phyloP scores from a whole-genome alignment of 37 sponge, comb jelly and placozoan genomes.

The Bolinopsis microptera region DNA sequence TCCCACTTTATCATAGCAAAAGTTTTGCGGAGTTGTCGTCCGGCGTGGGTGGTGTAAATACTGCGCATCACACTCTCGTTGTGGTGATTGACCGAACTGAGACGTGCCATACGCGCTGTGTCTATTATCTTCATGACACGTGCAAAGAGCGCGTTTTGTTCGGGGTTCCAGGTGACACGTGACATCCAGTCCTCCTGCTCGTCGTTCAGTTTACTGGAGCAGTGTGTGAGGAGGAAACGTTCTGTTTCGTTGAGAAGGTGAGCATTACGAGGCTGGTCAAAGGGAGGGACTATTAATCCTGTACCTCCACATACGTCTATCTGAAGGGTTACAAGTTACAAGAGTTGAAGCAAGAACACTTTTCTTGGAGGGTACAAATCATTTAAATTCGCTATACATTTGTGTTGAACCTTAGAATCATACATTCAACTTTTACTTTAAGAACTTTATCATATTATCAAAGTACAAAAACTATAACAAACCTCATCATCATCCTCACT shows the following conservation, averaged over 20 bases:
- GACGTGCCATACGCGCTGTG: conserved; percentile 57
- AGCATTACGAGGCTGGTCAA: conserved; percentile 42
- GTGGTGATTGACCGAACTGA: conserved; percentile 50
- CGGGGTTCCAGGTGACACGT: conserved; percentile 63
- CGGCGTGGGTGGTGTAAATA: conserved; percentile 54
- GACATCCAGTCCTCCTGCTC: conserved; percentile 67
- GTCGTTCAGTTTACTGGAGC: conserved; percentile 51
- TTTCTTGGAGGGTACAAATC: too few species aligned
- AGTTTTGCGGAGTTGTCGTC: conserved; percentile 48
- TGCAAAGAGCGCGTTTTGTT: conserved; percentile 54
- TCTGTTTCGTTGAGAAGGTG: conserved; percentile 63
- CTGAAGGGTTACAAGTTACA: conserved; percentile 7
- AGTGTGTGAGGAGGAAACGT: conserved; percentile 62
- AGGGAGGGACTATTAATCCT: not conserved
- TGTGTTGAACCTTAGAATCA: too few species aligned
- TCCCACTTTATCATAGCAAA: conserved; percentile 65
- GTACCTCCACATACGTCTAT: conserved; percentile 12
- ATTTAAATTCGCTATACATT: too few species aligned
- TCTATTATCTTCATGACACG: conserved; percentile 65
- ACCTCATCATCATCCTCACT: conserved; percentile 48
- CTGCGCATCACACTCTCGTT: conserved; percentile 59
- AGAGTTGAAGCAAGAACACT: too few species aligned
- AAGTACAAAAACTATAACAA: not conserved
- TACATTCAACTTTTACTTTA: too few species aligned
- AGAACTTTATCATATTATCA: not conserved